Percentiles rank a stretch among this genome's conserved stretches.
Conservation (phyloP, 2,888 invertebrate species). For the Meganola albula region DNA sequence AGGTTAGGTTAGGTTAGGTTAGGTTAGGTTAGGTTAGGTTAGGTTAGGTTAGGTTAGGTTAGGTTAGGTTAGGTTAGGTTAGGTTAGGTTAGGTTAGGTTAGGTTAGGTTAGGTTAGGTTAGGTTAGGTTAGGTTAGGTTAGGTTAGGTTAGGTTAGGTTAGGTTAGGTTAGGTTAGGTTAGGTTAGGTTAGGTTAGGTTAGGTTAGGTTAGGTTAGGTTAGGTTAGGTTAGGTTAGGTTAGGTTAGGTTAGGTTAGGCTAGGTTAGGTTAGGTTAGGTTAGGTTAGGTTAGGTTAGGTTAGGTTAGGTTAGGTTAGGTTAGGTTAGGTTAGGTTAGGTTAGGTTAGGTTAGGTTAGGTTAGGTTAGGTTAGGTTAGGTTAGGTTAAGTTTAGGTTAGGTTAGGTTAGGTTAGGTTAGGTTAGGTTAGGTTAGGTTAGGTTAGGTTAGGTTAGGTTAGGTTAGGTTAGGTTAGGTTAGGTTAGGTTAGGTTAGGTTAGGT, state of each 20-base stretch:
- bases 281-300: constrained; percentile 24
- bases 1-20: background rate
- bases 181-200: constrained; percentile 3
- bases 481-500: constrained; percentile 12
- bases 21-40: background rate
- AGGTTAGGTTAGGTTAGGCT: background rate
- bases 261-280: constrained; percentile 12
- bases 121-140: constrained; percentile 3
- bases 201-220: constrained; percentile 4
- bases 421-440: constrained; percentile 11
- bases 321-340: constrained; percentile 20
- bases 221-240: constrained; percentile 3
- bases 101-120: constrained; percentile 2
- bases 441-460: constrained; percentile 13
- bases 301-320: constrained; percentile 22
- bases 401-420: constrained; percentile 6
- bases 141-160: constrained; percentile 4
- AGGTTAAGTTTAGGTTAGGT: constrained; percentile 16
- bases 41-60: constrained; percentile 3
- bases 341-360: constrained; percentile 24
- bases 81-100: background rate
- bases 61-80: background rate
- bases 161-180: constrained; percentile 4
- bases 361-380: constrained; percentile 26
- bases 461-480: constrained; percentile 12